Base-by-base conservation (phyloP, 1,140 invertebrate species). In the Agrypnia vestita region DNA sequence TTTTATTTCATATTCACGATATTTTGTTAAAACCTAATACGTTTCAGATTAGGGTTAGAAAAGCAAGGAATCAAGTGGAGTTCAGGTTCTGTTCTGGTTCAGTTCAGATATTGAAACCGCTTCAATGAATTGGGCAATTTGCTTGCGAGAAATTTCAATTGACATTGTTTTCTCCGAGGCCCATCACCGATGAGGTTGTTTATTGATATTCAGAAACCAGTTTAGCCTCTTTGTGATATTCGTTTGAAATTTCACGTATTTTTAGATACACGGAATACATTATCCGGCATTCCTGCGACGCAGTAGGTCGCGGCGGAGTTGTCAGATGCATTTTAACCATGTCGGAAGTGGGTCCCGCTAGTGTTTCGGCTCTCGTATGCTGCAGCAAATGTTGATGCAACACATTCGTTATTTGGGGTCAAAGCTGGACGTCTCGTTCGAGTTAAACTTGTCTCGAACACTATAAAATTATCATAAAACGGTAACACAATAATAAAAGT, bases 121-220 rank as follows among this genome's bases (percentile, higher is more conserved):
- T 6, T 35, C 25, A 35, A 35, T 6, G 25, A 35, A 35, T 35
- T 35, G 25, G 25, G 25, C 6, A 35, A 35, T 35, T 35, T 35
- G 25, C 25, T 35, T 6, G 25, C 25, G 25, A 35, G 25, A 35
- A 35, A 3, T 35, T 35, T 6, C 25, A 35, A 35, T 35, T 21
- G 15, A 59, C 21, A 59, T 59, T 21, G 55, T 59, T 59, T 59
- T 59, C 55, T 59, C 55, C 3, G 17, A 13, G 15, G 21, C 17
- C 8, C 15, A 12, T 19, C 17, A 21, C 21, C 55, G 55, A 11
- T 17, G 55, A 21, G 15, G 55, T 35, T 62, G 25, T 47, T 51
- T 71, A 71, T 71, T 71, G 67, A 71, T 71, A 71, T 71, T 71
- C 67, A 12, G 19, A 71, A 71, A 71, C 67, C 21, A 13, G 67